Base-by-base conservation (phyloP, 2,113 vertebrate genomes). In the Limanda limanda region DNA sequence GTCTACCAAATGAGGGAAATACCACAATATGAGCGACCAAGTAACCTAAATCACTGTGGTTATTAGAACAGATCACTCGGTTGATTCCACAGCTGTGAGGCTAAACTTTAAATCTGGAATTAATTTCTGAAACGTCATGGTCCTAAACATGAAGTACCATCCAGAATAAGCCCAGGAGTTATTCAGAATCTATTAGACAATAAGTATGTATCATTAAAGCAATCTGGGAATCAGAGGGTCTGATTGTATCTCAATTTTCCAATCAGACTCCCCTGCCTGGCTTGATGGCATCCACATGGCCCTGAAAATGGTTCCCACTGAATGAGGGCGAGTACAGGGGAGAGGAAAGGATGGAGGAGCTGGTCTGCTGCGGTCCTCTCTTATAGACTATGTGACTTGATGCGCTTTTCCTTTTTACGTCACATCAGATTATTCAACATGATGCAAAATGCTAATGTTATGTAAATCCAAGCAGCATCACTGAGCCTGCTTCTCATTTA, bases 251-350 rank as follows among this genome's bases (percentile, higher is more conserved):
- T 65, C 47, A 58, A 51, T 84, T 78, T 65, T 77, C 78, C 65
- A 79, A 70, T 82, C 56, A 71, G 52, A 76, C 54, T 63, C 62
- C 35, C 55, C 65, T 51, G 45, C 21, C 57, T 42, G 45, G n/a
- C 66, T 37, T 78, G 76, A 86, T 75, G 59, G 66, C 40, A 66
- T 66, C 73, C 57, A 81, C 73, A 75, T 63, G 75, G 66, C 23
- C 65, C 12, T 4, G 54, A 47, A 48, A 40, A 51, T 4, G 1
- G 20, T 56, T 71, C 66, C 45, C 67, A 25, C 45, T 65, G 54
- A 78, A 40, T 47, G 11, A 54, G 60, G 24, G 48, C 1, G 1
- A 63, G 35, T 18, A 23, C 4, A 20, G 14, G 9, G 27, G 18
- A 18, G 37, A 20, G 6, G 45, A 54, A 59, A 15, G 10, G 51